Evolutionary conservation across 2,113 vertebrate species (phyloP).

Genomic region (Podarcis muralis): DNA sequence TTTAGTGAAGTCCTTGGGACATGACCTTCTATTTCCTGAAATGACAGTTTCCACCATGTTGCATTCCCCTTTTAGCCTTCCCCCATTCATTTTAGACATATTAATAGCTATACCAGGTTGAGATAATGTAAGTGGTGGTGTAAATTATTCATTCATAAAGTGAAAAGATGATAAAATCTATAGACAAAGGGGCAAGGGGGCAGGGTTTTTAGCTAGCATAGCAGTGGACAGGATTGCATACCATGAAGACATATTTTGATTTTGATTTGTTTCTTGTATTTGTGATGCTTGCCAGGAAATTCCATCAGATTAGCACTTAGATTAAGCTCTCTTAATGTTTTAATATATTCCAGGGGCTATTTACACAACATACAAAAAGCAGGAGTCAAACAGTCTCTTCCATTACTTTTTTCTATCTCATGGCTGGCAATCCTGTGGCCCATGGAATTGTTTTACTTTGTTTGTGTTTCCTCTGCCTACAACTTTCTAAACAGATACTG

Average conservation of each 20-base stretch:
- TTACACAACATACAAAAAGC: background rate
- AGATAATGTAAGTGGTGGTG: background rate
- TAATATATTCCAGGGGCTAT: background rate
- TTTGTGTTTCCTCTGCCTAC: too few relatives aligned
- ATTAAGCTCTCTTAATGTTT: background rate
- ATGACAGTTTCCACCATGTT: background rate
- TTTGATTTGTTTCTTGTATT: background rate
- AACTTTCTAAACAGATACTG: too few relatives aligned
- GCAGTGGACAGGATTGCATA: background rate
- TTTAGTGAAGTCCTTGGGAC: conserved; percentile 22
- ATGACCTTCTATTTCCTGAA: conserved; percentile 13
- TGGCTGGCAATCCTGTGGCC: too few relatives aligned
- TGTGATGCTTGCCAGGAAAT: background rate
- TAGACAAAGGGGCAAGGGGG: background rate
- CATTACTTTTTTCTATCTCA: background rate
- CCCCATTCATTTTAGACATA: background rate
- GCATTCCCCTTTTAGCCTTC: conserved; percentile 30
- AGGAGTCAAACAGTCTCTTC: background rate
- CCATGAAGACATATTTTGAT: background rate
- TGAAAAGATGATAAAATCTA: background rate
- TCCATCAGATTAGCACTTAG: background rate
- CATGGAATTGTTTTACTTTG: too few relatives aligned
- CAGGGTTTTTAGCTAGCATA: background rate
- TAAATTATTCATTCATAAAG: background rate
- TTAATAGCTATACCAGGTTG: background rate